A percentile compares a stretch with the other conserved stretches of the same genome.
phyloP scores from a whole-genome alignment of 2,113 vertebrate genomes.

The Acanthochromis polyacanthus region DNA sequence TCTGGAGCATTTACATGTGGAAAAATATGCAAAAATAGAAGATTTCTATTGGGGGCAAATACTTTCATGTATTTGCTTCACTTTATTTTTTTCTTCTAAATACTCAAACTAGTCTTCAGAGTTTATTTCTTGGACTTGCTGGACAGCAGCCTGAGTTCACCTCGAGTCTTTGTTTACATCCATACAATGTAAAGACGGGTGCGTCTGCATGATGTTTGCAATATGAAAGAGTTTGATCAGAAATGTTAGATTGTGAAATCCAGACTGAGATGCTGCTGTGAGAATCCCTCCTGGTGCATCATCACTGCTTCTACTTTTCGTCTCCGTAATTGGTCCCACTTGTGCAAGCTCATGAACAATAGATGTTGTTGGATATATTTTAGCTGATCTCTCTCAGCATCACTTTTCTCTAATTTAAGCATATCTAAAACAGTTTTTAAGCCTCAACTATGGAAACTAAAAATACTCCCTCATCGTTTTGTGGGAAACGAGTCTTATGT shows the following conservation, averaged over 20 bases:
- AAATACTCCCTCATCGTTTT: too few species aligned
- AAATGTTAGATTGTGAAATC: too few species aligned
- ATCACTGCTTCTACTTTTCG: neutral
- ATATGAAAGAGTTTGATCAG: too few species aligned
- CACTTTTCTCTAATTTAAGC: neutral
- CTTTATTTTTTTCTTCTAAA: too few species aligned
- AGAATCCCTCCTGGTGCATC: neutral
- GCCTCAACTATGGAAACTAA: neutral
- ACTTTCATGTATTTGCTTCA: too few species aligned
- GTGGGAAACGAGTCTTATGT: too few species aligned
- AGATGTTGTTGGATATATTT: neutral
- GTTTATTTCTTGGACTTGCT: neutral
- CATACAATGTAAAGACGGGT: neutral
- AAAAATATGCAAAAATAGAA: too few species aligned
- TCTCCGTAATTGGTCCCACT: slow-evolving; percentile 14
- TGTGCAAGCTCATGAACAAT: slow-evolving; percentile 7
- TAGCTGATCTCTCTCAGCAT: neutral
- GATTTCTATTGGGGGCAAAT: too few species aligned
- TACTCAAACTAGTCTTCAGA: too few species aligned
- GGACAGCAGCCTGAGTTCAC: neutral
- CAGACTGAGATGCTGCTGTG: too few species aligned
- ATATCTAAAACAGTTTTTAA: neutral
- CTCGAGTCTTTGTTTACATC: neutral
- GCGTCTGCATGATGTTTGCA: neutral
- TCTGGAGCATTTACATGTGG: too few species aligned